Evolutionary conservation across 2,888 invertebrate genomes (phyloP).

Genomic region (Xestobium rufovillosum): DNA sequence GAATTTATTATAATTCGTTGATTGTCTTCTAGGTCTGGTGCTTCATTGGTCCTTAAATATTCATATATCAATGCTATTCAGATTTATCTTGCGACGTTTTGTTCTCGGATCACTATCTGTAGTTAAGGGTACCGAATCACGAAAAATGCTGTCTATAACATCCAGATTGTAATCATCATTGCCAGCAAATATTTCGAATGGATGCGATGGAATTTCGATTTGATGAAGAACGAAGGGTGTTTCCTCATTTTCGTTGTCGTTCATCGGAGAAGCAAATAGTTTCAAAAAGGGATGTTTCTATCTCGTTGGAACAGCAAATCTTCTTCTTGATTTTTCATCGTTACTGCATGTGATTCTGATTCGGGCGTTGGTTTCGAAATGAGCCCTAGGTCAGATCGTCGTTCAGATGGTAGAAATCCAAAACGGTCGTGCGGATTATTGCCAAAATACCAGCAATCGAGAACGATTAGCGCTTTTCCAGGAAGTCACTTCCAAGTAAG

Average conservation of each 20-base stretch:
- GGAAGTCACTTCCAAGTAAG: slow-evolving; percentile 16
- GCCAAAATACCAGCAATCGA: slow-evolving; percentile 11
- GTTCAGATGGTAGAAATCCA: no score
- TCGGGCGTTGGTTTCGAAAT: no score
- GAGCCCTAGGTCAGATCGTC: no score
- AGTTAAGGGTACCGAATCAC: slow-evolving; percentile 9
- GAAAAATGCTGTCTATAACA: slow-evolving; percentile 12
- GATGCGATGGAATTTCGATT: no score
- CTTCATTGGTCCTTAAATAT: neutral
- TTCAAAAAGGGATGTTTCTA: slow-evolving; percentile 10
- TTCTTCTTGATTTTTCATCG: no score
- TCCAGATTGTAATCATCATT: slow-evolving; percentile 7
- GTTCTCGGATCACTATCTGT: no score
- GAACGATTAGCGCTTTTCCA: slow-evolving; percentile 13
- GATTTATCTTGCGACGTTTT: no score
- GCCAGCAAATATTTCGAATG: no score
- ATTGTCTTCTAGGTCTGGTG: neutral
- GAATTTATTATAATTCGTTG: neutral
- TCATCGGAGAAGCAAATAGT: slow-evolving; percentile 10
- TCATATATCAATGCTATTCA: no score
- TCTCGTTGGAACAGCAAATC: no score
- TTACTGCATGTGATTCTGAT: no score
- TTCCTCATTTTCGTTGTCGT: slow-evolving; percentile 5
- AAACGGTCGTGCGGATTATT: slow-evolving; percentile 9
- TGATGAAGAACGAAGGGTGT: no score